A percentile compares a stretch with the other conserved stretches of the same genome.
Conservation (phyloP, 2,888 invertebrate genomes). For the Ennomos quercinarius region DNA sequence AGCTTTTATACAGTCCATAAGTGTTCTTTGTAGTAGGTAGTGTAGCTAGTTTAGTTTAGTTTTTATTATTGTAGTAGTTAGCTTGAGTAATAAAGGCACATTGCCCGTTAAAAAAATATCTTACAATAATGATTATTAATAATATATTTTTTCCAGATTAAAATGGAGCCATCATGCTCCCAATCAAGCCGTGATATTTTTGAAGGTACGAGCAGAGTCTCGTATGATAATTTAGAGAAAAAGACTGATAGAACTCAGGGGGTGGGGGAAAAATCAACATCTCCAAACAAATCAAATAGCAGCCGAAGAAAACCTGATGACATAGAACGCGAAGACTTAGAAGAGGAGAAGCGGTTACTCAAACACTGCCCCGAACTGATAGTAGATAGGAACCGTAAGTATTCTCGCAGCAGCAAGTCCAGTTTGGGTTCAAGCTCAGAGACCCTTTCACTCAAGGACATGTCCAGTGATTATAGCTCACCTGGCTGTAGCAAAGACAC, state of each 20-base stretch:
- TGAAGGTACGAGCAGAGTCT: conserved; percentile 58
- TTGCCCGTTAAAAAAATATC: too few relatives aligned
- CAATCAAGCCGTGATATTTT: conserved; percentile 66
- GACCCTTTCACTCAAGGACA: conserved; percentile 69
- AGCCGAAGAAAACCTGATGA: conserved; percentile 68
- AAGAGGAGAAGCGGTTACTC: conserved; percentile 76
- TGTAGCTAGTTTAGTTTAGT: too few relatives aligned
- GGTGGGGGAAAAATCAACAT: conserved; percentile 51
- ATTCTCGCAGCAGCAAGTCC: conserved; percentile 69
- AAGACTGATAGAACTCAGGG: conserved; percentile 69
- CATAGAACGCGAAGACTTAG: conserved; percentile 77
- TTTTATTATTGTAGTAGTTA: too few relatives aligned
- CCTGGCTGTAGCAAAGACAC: conserved; percentile 76
- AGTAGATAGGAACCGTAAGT: conserved; percentile 68
- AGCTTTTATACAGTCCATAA: too few relatives aligned
- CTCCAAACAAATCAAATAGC: conserved; percentile 50
- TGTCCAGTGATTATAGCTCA: conserved; percentile 62
- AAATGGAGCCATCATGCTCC: conserved; percentile 80
- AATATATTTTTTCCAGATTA: conserved; percentile 34
- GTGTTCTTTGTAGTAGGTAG: too few relatives aligned
- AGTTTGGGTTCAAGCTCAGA: conserved; percentile 76
- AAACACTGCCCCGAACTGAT: conserved; percentile 75
- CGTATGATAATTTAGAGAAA: conserved; percentile 64
- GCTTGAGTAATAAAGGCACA: too few relatives aligned
- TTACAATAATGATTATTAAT: too few relatives aligned